Percentiles rank a stretch among this genome's conserved stretches.
Conservation (phyloP, 1,140 invertebrate species). For the Trachelipus rathkii region DNA sequence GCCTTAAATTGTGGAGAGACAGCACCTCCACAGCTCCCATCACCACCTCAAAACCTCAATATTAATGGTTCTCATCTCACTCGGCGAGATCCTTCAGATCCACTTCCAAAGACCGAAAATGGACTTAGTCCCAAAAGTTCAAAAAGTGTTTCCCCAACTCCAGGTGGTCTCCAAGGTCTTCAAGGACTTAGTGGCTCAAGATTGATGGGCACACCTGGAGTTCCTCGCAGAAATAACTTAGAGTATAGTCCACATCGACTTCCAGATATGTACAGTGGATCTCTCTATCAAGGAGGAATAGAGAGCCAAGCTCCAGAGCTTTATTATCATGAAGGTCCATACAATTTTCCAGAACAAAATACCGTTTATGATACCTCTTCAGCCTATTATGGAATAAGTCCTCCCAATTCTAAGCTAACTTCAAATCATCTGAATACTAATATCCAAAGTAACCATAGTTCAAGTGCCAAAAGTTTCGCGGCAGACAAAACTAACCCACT, state of each 20-base stretch:
- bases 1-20: slow-evolving; percentile 19
- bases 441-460: not conserved
- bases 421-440: not conserved
- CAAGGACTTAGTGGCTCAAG: slow-evolving; percentile 28
- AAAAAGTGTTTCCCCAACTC: slow-evolving; percentile 13
- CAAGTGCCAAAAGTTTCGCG: slow-evolving; percentile 2
- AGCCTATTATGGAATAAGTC: not conserved
- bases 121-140: not conserved
- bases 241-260: not conserved
- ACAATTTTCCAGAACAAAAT: not conserved
- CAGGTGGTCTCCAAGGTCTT: slow-evolving; percentile 26
- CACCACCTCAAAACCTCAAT: not conserved
- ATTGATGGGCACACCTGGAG: slow-evolving; percentile 22
- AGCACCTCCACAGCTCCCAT: not conserved
- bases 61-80: slow-evolving; percentile 13
- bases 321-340: not conserved
- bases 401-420: not conserved
- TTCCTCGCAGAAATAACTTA: not conserved
- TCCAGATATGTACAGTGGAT: not conserved
- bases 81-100: slow-evolving; percentile 17
- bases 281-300: not conserved
- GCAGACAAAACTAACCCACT: not conserved
- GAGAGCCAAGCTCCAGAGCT: not conserved
- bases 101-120: slow-evolving; percentile 4
- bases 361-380: not conserved